phyloP scores from a whole-genome alignment of 2,113 vertebrate genomes.

The Abramis brama region DNA sequence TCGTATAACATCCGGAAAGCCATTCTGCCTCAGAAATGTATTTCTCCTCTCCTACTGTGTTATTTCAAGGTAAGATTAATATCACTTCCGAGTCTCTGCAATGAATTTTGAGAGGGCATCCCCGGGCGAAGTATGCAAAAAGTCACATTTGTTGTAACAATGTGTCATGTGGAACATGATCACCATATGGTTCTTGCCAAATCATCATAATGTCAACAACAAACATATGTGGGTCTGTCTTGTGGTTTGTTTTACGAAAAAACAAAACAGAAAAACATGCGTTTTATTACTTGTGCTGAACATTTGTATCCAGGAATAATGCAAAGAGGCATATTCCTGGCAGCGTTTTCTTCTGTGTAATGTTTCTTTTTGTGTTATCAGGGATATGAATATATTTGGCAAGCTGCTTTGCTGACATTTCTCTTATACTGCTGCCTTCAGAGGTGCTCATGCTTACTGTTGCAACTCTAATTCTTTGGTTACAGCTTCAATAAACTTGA shows the following conservation, averaged over 20 bases:
- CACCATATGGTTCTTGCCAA: conserved; percentile 38
- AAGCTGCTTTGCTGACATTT: conserved; percentile 4
- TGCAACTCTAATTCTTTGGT: conserved; percentile 11
- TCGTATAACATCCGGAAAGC: conserved; percentile 45
- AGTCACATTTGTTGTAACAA: conserved; percentile 40
- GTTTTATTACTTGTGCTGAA: conserved; percentile 38
- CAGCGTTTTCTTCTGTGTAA: conserved; percentile 43
- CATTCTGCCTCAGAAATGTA: conserved; percentile 52
- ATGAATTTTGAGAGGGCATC: conserved; percentile 51
- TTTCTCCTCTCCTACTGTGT: conserved; percentile 42
- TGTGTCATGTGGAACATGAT: conserved; percentile 8
- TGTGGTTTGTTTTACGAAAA: conserved; percentile 32
- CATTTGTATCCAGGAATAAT: conserved; percentile 40
- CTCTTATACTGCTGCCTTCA: conserved; percentile 14
- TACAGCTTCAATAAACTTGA: not conserved
- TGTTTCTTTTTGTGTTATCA: conserved; percentile 35
- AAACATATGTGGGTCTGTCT: conserved; percentile 40
- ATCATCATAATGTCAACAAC: conserved; percentile 54
- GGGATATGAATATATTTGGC: conserved; percentile 45
- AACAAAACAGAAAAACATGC: not conserved
- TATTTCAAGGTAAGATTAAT: conserved; percentile 60
- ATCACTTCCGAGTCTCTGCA: conserved; percentile 32
- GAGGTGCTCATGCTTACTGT: conserved; percentile 17
- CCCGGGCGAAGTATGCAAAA: conserved; percentile 42
- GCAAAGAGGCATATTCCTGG: conserved; percentile 35